Conservation (phyloP, 2,113 vertebrate genomes). For the Indicator maculatus region DNA sequence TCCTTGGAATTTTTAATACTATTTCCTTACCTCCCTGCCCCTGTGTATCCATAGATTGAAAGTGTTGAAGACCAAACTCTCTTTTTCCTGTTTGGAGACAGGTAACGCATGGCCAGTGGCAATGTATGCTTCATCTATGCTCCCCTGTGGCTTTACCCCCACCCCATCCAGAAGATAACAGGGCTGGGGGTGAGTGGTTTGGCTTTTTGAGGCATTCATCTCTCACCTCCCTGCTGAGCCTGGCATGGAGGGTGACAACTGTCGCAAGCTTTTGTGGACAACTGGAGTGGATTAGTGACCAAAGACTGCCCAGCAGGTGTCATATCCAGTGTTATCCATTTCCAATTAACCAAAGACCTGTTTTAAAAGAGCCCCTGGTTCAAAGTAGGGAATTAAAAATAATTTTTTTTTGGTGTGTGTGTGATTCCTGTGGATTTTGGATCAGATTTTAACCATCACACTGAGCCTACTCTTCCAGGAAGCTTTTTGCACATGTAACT, state of each 20-base stretch:
- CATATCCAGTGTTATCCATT: neutral
- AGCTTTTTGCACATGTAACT: slow-evolving; percentile 39
- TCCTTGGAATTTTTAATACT: neutral
- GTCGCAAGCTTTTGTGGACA: neutral
- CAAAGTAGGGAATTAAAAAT: neutral
- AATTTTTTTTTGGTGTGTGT: neutral
- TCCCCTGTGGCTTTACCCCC: neutral
- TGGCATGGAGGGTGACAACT: neutral
- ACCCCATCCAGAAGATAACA: neutral
- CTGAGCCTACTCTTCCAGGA: slow-evolving; percentile 7
- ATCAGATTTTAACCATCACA: neutral
- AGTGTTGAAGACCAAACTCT: neutral
- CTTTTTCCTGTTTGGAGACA: neutral
- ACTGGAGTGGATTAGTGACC: slow-evolving; percentile 40
- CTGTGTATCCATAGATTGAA: neutral
- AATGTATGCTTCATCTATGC: slow-evolving; percentile 10
- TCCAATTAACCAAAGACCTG: neutral
- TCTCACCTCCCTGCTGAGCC: slow-evolving; percentile 32
- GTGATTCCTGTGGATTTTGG: slow-evolving; percentile 2
- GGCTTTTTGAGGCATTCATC: neutral
- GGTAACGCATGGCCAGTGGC: neutral
- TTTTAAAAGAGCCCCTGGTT: neutral
- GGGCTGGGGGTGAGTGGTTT: neutral
- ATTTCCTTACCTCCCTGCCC: rapidly evolving
- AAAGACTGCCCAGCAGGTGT: slow-evolving; percentile 1